phyloP scores from a whole-genome alignment of 2,888 invertebrate genomes.

The Tuberolachnus salignus region DNA sequence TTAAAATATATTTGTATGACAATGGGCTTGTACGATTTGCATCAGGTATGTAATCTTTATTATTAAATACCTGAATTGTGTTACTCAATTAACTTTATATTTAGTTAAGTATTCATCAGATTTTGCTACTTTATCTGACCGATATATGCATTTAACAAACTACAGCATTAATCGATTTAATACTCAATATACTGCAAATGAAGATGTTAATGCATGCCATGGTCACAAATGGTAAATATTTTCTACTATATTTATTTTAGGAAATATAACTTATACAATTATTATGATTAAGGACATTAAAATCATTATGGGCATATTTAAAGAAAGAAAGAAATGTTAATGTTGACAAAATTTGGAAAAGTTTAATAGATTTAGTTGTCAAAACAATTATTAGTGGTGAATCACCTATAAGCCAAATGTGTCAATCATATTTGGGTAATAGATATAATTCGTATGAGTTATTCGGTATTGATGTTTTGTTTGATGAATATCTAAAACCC shows the following conservation, averaged over 20 bases:
- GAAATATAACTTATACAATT: background rate
- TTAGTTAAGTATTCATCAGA: slow-evolving; percentile 59
- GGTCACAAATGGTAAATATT: slow-evolving; percentile 89
- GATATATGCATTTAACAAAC: slow-evolving; percentile 91
- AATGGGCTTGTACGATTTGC: slow-evolving; percentile 97
- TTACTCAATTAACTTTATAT: slow-evolving; percentile 12
- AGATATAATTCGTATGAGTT: slow-evolving; percentile 92
- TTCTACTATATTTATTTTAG: background rate
- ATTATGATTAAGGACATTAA: slow-evolving; percentile 70
- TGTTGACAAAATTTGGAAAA: slow-evolving; percentile 78
- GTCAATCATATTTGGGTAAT: slow-evolving; percentile 76
- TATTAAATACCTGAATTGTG: background rate
- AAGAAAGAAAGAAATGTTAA: slow-evolving; percentile 75
- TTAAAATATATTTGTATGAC: slow-evolving; percentile 90
- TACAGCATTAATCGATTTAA: slow-evolving; percentile 90
- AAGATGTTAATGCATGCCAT: slow-evolving; percentile 86
- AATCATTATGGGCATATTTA: slow-evolving; percentile 80
- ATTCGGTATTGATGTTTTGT: slow-evolving; percentile 92
- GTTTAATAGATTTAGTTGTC: slow-evolving; percentile 86
- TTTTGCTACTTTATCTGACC: slow-evolving; percentile 76
- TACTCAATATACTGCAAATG: slow-evolving; percentile 84
- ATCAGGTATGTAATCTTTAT: slow-evolving; percentile 69
- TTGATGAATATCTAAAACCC: slow-evolving; percentile 89
- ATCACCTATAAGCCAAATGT: slow-evolving; percentile 75
- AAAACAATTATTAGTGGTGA: slow-evolving; percentile 92